Conservation (phyloP, 2,888 invertebrate genomes). For the Ctena decussata region DNA sequence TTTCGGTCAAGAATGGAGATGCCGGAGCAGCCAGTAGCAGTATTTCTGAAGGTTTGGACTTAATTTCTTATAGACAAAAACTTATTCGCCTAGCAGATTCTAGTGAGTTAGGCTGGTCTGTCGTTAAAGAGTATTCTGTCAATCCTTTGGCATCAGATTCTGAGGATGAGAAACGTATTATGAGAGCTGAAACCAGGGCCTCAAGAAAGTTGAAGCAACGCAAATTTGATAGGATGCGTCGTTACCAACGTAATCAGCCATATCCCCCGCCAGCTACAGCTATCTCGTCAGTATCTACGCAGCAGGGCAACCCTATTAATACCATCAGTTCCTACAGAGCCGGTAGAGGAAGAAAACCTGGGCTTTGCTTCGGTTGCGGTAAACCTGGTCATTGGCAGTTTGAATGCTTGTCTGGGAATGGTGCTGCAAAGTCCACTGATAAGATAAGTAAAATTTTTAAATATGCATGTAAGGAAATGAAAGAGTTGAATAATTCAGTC, state of each 20-base stretch:
- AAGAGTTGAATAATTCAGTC: too few relatives aligned
- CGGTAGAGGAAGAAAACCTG: background rate
- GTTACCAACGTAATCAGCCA: background rate
- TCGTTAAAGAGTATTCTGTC: background rate
- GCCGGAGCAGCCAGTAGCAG: background rate
- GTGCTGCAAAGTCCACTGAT: background rate
- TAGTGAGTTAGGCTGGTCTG: background rate
- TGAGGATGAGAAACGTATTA: background rate
- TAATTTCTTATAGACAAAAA: background rate
- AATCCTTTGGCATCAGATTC: background rate
- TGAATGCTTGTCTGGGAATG: background rate
- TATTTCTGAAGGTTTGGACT: slow-evolving; percentile 4
- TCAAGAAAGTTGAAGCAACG: background rate
- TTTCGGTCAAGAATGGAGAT: too few relatives aligned
- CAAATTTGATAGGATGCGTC: background rate
- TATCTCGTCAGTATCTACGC: background rate
- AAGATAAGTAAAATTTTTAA: background rate
- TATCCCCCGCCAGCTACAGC: background rate
- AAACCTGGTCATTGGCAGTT: background rate
- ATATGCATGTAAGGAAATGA: background rate
- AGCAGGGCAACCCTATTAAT: too few relatives aligned
- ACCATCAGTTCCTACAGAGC: background rate
- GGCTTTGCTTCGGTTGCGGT: background rate
- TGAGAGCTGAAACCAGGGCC: background rate
- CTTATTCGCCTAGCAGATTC: slow-evolving; percentile 8